Evolutionary conservation across 2,888 invertebrate genomes (phyloP), one percentile per base, ranked within the genome.

Genomic region (Chaetogeoica ovagalla): DNA sequence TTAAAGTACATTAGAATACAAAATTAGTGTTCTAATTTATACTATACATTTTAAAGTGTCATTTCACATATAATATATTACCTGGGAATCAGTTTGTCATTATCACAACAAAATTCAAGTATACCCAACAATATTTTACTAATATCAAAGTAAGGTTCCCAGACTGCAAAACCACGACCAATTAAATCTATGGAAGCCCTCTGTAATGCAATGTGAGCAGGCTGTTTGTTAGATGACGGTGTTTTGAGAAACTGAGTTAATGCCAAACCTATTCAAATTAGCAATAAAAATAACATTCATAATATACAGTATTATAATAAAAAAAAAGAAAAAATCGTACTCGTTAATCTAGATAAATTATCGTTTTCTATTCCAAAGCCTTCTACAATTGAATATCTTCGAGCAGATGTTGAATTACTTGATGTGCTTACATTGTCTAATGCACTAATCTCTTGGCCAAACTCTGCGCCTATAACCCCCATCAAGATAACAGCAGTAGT

Each of bases 391-490:
- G 93, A 94, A 83, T 92, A 94, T 82, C 92, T 89, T 83, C 91
- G 90, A 85, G 82, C 85, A 84, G 83, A 84, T 4, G 55, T 6
- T 63, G 55, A 70, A 19, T 62, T 60, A 30, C 37, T 79, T 13
- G 69, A 70, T 39, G 19, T 70, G 23, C 82, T 82, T 39, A 81
- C 82, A 62, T 82, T 83, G 37, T 83, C 83, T 85, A 57, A 86
- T 60, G 73, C 75, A 55, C 83, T 84, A 73, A 98, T 94, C 85
- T 98, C 98, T 86, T 97, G 96, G 0, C 98, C 98, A 85, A 98
- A 99, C 87, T 99, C 98, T 0, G 98, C 96, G 0, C 99, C 99
- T 76, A 99, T 96, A 0, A 99, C 98, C 0, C 98, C 98, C 62
- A 99, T 87, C 75, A 99, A 87, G 7, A 99, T 96, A 0, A 99